Evolutionary conservation across 2,888 invertebrate genomes (phyloP), one percentile per base, ranked within the genome.

Genomic region (Lutraria lutraria): DNA sequence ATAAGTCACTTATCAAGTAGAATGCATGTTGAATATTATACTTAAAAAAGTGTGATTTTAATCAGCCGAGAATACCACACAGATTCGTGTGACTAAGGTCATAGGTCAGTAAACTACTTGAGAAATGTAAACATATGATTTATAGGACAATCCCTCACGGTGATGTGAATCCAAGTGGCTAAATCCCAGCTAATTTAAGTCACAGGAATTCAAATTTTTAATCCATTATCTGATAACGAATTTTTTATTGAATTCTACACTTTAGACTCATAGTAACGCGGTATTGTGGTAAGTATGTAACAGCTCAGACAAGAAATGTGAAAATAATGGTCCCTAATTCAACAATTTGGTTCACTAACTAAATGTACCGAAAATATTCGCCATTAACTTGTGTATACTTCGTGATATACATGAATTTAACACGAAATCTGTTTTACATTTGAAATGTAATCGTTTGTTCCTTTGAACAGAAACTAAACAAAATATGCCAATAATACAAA

Each of bases 211-310:
- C 34, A 31, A 76, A 76, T 34, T 76, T 76, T 76, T 76, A 34
- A 76, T 76, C 31, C 76, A 76, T 76, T 76, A 76, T 13, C 6
- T 31, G 76, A 76, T 76, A 76, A 34, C 76, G 72, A 76, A 34
- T 76, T 76, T 76, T 76, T 76, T 76, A 76, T 76, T 34, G 34
- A 76, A 76, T 19, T 34, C 31, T 76, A 76, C 76, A 76, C 76
- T 76, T 76, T 2, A 76, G 16, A 76, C 31, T 6, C 76, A 16
- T 31, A 76, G 76, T 76, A 34, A 76, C 76, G 31, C 31, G 19
- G 19, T 16, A 3, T 76, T 76, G 3, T 19, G 13, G 19, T 31
- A 76, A 76, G 31, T 19, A 76, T 76, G 76, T 76, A 19, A 76
- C 10, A 34, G 34, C 31, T 76, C 31, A 34, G 31, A 19, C 4